These are phyloP conservation scores for Notospermus geniculatus DNA, from an alignment of 1,140 invertebrate species.

Conservation along the genomic window DNA sequence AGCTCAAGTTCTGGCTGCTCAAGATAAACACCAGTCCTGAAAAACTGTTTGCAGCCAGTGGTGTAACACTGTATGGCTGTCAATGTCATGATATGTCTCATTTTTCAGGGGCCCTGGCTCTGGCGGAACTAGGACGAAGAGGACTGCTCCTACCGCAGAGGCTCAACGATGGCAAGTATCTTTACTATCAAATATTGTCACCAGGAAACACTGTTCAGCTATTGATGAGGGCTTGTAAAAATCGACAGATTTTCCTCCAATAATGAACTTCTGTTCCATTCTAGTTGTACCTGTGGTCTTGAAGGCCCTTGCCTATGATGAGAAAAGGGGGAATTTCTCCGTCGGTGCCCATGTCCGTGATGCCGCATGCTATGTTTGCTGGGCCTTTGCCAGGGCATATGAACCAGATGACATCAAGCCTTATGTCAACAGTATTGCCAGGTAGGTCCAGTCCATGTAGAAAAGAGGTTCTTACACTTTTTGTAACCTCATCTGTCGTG, in stretches of 20 bases:
- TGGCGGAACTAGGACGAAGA: slow-evolving; percentile 94
- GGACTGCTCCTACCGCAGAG: slow-evolving; percentile 82
- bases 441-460: too few species aligned
- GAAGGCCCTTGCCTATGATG: slow-evolving; percentile 81
- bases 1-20: background rate
- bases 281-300: slow-evolving; percentile 67
- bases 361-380: slow-evolving; percentile 96
- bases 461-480: too few species aligned
- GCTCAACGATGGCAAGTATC: slow-evolving; percentile 62
- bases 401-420: slow-evolving; percentile 79
- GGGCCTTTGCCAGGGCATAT: slow-evolving; percentile 97
- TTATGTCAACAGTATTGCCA: slow-evolving; percentile 79
- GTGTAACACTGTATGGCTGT: background rate
- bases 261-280: slow-evolving; percentile 11
- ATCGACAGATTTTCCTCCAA: background rate
- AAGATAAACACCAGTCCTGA: background rate
- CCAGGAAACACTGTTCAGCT: too few species aligned
- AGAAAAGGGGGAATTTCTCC: slow-evolving; percentile 78
- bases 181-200: too few species aligned
- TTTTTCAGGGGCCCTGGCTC: slow-evolving; percentile 74
- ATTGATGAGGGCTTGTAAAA: background rate
- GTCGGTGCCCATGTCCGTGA: slow-evolving; percentile 91
- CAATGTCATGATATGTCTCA: too few species aligned
- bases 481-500: background rate
- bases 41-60: background rate